These are phyloP conservation scores for Drosophila nannoptera DNA, from an alignment of 1,140 invertebrate genomes.

Conservation along the genomic window DNA sequence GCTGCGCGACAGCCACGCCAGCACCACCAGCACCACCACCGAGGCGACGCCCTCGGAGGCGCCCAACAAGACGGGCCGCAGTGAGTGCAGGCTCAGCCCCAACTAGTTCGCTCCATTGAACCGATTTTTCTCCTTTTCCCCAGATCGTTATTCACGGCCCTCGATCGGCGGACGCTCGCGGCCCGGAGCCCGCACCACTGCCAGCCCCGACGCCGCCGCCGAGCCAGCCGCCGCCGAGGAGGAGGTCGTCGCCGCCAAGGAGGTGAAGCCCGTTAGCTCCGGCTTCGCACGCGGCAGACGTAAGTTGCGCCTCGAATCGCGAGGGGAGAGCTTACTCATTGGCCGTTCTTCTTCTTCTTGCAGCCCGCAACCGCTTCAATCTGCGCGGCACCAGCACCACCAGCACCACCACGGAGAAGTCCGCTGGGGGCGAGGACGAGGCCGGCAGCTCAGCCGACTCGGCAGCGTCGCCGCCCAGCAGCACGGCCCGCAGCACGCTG, in stretches of 20 bases:
- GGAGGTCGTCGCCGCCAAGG: constrained; percentile 74
- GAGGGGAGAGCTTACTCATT: not conserved
- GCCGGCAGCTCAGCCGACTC: constrained; percentile 46
- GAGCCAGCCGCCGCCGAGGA: constrained; percentile 68
- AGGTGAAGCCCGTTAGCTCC: constrained; percentile 78
- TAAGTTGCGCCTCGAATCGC: constrained; percentile 35
- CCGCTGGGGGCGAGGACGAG: constrained; percentile 51
- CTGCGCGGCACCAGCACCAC: constrained; percentile 64
- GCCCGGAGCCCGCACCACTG: constrained; percentile 65
- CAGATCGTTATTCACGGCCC: constrained; percentile 75
- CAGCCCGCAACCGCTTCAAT: constrained; percentile 78
- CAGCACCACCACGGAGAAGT: constrained; percentile 61
- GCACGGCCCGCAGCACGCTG: constrained; percentile 74
- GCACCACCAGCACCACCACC: constrained; percentile 76
- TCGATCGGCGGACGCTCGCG: constrained; percentile 73
- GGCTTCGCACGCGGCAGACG: constrained; percentile 70
- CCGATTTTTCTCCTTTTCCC: not conserved
- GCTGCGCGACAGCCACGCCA: constrained; percentile 67
- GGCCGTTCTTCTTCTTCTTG: not conserved
- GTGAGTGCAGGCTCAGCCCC: constrained; percentile 47
- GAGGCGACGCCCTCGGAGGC: constrained; percentile 61
- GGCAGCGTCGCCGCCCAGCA: constrained; percentile 73
- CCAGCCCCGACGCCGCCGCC: constrained; percentile 57
- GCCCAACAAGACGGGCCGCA: constrained; percentile 70
- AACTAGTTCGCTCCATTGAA: not conserved